Base-by-base conservation (phyloP, 2,888 invertebrate species). In the Aphidius colemani region DNA sequence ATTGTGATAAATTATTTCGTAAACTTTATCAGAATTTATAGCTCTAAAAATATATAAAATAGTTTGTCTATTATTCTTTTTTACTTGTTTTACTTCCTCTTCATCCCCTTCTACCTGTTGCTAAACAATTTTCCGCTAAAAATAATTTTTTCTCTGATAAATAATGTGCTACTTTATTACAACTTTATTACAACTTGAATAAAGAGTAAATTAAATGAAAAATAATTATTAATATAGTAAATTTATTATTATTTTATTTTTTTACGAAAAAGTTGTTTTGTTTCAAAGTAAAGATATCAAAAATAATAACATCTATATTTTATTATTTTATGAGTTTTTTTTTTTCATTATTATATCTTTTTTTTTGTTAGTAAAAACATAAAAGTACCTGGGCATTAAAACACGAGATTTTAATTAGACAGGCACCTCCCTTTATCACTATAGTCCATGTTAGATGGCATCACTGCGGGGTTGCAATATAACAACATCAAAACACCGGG, bases 51-150 rank as follows among this genome's bases (percentile, higher is more conserved):
- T 30, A 30, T 30, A 30, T 30, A 4, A 30, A 30, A 30, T 30
- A 30, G 30, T 30, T 30, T 30, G 30, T 30, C 30, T 30, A 30
- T 30, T 30, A 30, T 30, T 30, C 30, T 5, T 30, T 30, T 30
- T 30, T 43, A n/a, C 49, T 45, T 43, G n/a, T 53, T 10, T 46
- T 53, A 53, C 40, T 41, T 0, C 45, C 5, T 49, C 13, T 43
- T 13, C 46, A 39, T 39, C 51, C 50, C 8, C 53, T 44, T n/a
- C 30, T 30, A 81, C 81, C 80, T 81, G 80, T 81, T 80, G 81
- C 79, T 78, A 79, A 78, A 78, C 79, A 74, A 80, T 80, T 78
- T 74, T 78, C 77, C 80, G 80, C 78, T 73, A 74, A 67, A 63
- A 43, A 65, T 63, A 66, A 40, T 59, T 59, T 70, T 66, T 66